These are phyloP conservation scores for Spodoptera exigua DNA, from an alignment of 2,888 invertebrate species.

Conservation along the genomic window DNA sequence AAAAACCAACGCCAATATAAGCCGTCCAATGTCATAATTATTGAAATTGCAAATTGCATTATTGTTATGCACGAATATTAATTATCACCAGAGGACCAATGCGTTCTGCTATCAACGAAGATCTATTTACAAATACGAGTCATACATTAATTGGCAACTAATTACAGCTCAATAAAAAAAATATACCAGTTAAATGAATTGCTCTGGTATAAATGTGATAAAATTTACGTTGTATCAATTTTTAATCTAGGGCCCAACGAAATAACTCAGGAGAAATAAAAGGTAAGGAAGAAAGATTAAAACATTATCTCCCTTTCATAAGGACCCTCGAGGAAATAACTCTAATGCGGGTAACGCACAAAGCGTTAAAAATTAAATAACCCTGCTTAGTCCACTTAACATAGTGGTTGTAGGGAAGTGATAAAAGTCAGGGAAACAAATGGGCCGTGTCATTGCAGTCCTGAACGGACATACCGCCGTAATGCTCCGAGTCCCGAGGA, in stretches of 20 bases:
- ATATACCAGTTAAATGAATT: too few relatives aligned
- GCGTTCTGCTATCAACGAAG: neutral
- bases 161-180: neutral
- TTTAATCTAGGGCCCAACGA: neutral
- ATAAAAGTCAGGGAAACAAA: conserved; percentile 50
- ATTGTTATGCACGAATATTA: neutral
- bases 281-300: neutral
- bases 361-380: conserved; percentile 11
- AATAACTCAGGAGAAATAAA: neutral
- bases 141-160: neutral
- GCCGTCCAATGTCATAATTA: too few relatives aligned
- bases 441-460: conserved; percentile 32
- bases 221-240: too few relatives aligned
- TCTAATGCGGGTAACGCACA: conserved; percentile 12
- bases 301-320: conserved; percentile 1
- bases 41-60: too few relatives aligned
- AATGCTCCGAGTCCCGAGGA: too few relatives aligned
- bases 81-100: conserved; percentile 11
- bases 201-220: too few relatives aligned
- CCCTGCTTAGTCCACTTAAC: conserved; percentile 28
- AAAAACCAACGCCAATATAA: too few relatives aligned
- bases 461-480: conserved; percentile 27
- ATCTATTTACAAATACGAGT: neutral
- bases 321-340: conserved; percentile 3
- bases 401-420: conserved; percentile 34